Conservation (phyloP, 2,888 invertebrate species). For the Alviniconcha strummeri region DNA sequence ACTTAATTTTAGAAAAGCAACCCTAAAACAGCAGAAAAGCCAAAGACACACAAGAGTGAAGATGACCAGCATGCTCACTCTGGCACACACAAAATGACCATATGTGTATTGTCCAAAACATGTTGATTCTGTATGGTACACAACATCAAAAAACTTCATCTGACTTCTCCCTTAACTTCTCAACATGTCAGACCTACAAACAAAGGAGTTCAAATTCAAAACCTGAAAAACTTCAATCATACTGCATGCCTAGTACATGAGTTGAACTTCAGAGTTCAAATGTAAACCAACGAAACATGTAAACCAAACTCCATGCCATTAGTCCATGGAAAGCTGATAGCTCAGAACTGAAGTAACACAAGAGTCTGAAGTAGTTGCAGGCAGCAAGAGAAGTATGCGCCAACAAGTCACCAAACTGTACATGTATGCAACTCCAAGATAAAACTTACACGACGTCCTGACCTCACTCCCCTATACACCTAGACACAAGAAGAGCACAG, state of each 20-base stretch:
- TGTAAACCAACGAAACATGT: neutral
- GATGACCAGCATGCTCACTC: too few species aligned
- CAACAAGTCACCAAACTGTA: slow-evolving; percentile 3
- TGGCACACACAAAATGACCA: too few species aligned
- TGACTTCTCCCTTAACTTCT: slow-evolving; percentile 21
- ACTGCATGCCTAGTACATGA: neutral
- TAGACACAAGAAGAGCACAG: slow-evolving; percentile 11
- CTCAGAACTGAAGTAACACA: neutral
- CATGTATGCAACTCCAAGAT: slow-evolving; percentile 19
- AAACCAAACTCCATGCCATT: slow-evolving; percentile 16
- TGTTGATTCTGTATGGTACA: too few species aligned
- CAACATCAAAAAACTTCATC: slow-evolving; percentile 31
- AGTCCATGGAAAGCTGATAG: slow-evolving; percentile 22
- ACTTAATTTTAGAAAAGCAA: too few species aligned
- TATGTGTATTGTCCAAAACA: too few species aligned
- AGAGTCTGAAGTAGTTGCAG: neutral
- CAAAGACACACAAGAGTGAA: too few species aligned
- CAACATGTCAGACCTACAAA: neutral
- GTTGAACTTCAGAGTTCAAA: neutral
- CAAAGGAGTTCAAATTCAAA: too few species aligned
- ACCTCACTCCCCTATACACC: slow-evolving; percentile 1
- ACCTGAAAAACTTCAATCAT: too few species aligned
- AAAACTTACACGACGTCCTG: neutral
- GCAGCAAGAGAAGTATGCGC: too few species aligned
- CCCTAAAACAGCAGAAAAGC: too few species aligned